Evolutionary conservation across 2,888 invertebrate species (phyloP), one percentile per base, ranked within the genome.

Genomic region (Axea sp.): DNA sequence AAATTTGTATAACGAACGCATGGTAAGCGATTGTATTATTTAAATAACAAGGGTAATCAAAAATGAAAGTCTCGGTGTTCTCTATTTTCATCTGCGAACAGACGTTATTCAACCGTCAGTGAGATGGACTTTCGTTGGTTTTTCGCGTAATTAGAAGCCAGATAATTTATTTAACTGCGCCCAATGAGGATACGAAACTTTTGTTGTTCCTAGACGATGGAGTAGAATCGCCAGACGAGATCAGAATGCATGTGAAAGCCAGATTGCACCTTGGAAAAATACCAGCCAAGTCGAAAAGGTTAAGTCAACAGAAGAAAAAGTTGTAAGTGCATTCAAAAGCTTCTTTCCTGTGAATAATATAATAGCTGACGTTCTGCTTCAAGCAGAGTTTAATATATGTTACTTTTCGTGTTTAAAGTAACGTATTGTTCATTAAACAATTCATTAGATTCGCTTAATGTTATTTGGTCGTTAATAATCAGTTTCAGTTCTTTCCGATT

Each of bases 121-220:
- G 75, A 62, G 69, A 77, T 77, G 67, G 69, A 75, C 77, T 78
- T 78, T 64, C 75, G 67, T 78, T 77, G 77, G 76, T 81, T 83
- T 82, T 81, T 78, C 78, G 75, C 78, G 80, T 81, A 82, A 83
- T 84, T 83, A 82, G 80, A 79, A 79, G 78, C 68, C 73, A 77
- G 77, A 81, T 82, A 83, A 83, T 83, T 83, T 81, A 83, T 82
- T 83, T 80, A 80, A 82, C 80, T 77, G 78, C 75, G 75, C 75
- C 64, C 76, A 74, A 77, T 77, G 77, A 76, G 76, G 75, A 73
- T 77, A 76, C 75, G 65, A 65, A 78, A 80, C 76, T 80, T 78
- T 79, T 76, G 79, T 81, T 77, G 74, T 80, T 79, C 62, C 76
- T 74, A 57, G 49, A 53, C 53, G 68, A 47, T 64, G 37, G 28